Percentiles rank a stretch among this genome's conserved stretches.
Conservation (phyloP, 2,113 vertebrate genomes). For the Poecilia latipinna region DNA sequence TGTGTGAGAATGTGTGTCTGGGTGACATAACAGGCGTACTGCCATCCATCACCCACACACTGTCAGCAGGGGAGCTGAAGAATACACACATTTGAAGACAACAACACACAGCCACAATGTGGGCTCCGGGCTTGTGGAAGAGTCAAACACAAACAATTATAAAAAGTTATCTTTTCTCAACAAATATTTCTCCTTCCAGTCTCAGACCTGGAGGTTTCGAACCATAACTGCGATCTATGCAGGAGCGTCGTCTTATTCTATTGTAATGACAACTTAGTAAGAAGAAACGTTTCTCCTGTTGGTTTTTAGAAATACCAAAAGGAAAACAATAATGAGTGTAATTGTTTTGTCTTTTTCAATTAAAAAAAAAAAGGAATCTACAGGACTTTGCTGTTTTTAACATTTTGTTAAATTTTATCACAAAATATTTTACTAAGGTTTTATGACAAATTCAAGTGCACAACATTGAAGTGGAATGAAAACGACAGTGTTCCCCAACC, state of each 20-base stretch:
- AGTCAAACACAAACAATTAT: conserved; percentile 35
- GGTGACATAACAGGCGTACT: conserved; percentile 73
- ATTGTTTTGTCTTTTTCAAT: too few relatives aligned
- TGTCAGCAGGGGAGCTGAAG: conserved; percentile 70
- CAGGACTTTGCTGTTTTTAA: too few relatives aligned
- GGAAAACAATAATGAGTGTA: too few relatives aligned
- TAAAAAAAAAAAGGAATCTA: too few relatives aligned
- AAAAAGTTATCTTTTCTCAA: conserved; percentile 36
- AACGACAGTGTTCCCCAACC: too few relatives aligned
- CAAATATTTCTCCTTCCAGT: conserved; percentile 46
- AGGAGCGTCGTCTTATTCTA: background rate
- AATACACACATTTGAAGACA: conserved; percentile 43
- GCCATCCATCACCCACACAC: conserved; percentile 73
- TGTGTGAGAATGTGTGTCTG: conserved; percentile 40
- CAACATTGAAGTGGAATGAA: too few relatives aligned
- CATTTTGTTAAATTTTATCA: too few relatives aligned
- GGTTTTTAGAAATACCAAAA: too few relatives aligned
- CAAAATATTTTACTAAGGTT: too few relatives aligned
- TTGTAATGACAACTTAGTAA: too few relatives aligned
- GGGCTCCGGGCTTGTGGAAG: conserved; percentile 32
- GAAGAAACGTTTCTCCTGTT: too few relatives aligned
- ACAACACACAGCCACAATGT: conserved; percentile 33
- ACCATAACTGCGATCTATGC: conserved; percentile 16
- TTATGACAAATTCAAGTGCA: too few relatives aligned
- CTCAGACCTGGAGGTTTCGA: conserved; percentile 26